phyloP scores from a whole-genome alignment of 2,888 invertebrate species.

The Xanthorhoe spadicearia region DNA sequence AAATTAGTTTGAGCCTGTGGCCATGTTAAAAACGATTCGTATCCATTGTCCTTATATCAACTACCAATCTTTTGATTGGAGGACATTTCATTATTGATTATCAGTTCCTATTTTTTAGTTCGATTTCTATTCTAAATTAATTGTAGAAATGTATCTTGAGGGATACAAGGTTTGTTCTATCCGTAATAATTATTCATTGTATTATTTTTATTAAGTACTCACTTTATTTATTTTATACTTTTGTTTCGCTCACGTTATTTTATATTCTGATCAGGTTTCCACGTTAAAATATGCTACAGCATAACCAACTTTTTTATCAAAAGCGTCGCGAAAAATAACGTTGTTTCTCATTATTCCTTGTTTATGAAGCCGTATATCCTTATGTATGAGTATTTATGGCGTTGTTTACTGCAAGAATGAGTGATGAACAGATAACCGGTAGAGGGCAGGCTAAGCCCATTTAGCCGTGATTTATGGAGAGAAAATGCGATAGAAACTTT shows the following conservation, averaged over 20 bases:
- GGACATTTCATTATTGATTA: too few relatives aligned
- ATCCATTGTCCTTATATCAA: too few relatives aligned
- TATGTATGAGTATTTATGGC: conserved; percentile 26
- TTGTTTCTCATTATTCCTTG: conserved; percentile 15
- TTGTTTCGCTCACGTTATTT: background rate
- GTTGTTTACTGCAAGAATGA: conserved; percentile 29
- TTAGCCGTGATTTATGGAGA: conserved; percentile 24
- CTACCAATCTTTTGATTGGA: too few relatives aligned
- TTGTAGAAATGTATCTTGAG: too few relatives aligned
- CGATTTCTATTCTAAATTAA: too few relatives aligned
- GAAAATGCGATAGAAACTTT: conserved; percentile 22
- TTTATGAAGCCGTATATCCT: conserved; percentile 23
- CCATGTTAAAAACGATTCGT: too few relatives aligned
- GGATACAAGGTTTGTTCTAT: too few relatives aligned
- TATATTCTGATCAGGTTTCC: background rate
- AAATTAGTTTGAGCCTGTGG: too few relatives aligned
- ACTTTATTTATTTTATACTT: too few relatives aligned
- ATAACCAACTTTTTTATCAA: conserved; percentile 4
- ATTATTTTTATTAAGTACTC: too few relatives aligned
- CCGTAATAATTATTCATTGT: too few relatives aligned
- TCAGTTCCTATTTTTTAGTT: too few relatives aligned
- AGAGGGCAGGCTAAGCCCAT: conserved; percentile 22
- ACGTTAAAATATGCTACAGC: conserved; percentile 1
- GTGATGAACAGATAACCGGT: conserved; percentile 25
- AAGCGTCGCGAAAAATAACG: conserved; percentile 12